Evolutionary conservation across 2,797 vertebrate genomes (phyloP).

Genomic region (Spinibarbus caldwelli): DNA sequence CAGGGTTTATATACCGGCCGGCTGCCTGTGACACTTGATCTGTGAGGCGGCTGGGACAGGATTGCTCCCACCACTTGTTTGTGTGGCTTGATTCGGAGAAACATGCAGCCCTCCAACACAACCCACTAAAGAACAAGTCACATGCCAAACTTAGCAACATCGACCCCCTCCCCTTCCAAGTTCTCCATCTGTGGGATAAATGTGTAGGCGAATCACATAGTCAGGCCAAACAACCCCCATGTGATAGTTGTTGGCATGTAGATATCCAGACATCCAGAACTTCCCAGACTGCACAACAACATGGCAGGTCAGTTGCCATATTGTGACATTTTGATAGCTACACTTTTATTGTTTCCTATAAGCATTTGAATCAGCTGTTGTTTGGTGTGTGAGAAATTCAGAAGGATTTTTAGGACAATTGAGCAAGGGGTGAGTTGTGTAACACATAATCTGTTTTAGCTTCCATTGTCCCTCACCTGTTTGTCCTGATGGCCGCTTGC

Average conservation of each 20-base stretch:
- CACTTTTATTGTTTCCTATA: background rate
- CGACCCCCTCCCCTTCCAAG: background rate
- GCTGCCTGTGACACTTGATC: slow-evolving; percentile 51
- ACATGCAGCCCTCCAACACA: slow-evolving; percentile 56
- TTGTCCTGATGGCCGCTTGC: background rate
- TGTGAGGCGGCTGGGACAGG: slow-evolving; percentile 36
- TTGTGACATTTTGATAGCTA: background rate
- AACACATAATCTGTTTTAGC: background rate
- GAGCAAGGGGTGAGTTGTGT: background rate
- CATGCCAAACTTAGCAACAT: slow-evolving; percentile 64
- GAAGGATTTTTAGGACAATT: background rate
- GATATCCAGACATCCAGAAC: slow-evolving; percentile 34
- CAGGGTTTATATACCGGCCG: slow-evolving; percentile 62
- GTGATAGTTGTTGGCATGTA: slow-evolving; percentile 49
- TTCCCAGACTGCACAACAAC: slow-evolving; percentile 51
- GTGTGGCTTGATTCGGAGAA: slow-evolving; percentile 63
- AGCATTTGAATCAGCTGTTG: background rate
- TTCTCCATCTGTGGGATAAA: slow-evolving; percentile 49
- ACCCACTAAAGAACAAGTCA: slow-evolving; percentile 55
- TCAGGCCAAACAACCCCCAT: slow-evolving; percentile 55
- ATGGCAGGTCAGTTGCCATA: slow-evolving; percentile 22
- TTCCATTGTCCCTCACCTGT: background rate
- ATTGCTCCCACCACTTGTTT: slow-evolving; percentile 64
- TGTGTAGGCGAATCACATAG: slow-evolving; percentile 41
- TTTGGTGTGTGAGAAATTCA: background rate